Conservation (phyloP, 2,888 invertebrate genomes). For the Mystacides longicornis region DNA sequence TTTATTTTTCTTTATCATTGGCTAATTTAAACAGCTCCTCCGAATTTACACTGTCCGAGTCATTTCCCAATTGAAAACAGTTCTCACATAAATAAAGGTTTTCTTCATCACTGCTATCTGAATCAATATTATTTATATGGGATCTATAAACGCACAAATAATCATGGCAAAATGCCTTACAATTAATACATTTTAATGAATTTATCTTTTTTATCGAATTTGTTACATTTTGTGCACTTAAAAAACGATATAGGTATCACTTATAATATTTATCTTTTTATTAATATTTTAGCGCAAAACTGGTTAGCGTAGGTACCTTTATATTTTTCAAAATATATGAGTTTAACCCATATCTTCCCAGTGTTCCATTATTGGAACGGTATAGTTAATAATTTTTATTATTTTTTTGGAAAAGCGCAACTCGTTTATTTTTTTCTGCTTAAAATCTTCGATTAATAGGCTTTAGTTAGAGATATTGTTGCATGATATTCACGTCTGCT, state of each 20-base stretch:
- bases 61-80: conserved; percentile 1
- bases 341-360: no score
- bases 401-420: no score
- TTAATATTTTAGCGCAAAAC: no score
- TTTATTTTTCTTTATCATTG: no score
- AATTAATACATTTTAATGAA: conserved; percentile 1
- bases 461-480: no score
- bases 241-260: conserved; percentile 1
- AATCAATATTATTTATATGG: conserved; percentile 4
- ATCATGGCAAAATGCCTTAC: conserved; percentile 1
- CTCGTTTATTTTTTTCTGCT: no score
- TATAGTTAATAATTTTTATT: no score
- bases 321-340: no score
- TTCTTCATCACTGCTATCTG: conserved; percentile 5
- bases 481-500: no score
- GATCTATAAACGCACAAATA: not conserved
- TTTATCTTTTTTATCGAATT: conserved; percentile 1
- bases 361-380: no score
- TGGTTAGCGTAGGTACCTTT: no score
- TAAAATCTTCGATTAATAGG: no score
- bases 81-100: conserved; percentile 5
- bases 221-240: not conserved
- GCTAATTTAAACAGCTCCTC: conserved; percentile 1
- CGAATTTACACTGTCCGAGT: conserved; percentile 3
- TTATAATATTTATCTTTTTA: conserved; percentile 2